Percentiles rank a stretch among this genome's conserved stretches.
Evolutionary conservation across 2,797 vertebrate genomes (phyloP).

Genomic region (Phrynocephalus guinanensis): DNA sequence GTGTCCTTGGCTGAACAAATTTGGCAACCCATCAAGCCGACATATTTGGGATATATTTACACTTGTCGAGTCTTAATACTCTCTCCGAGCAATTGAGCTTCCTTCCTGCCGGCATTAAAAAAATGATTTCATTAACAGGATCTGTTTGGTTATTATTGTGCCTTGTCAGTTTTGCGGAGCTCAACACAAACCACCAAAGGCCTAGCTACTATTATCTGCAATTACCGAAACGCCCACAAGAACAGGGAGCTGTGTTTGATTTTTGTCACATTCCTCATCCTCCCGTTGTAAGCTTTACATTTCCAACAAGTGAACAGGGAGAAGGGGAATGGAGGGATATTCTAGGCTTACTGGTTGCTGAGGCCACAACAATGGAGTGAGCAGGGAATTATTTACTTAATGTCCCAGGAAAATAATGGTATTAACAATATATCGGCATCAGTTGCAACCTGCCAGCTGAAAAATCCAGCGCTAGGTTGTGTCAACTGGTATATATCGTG

Average conservation of each 20-base stretch:
- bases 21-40: slow-evolving; percentile 62
- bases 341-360: not conserved
- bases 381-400: not conserved
- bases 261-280: not conserved
- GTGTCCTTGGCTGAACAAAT: slow-evolving; percentile 55
- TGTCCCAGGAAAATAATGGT: not conserved
- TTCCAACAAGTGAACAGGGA: not conserved
- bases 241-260: not conserved
- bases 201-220: slow-evolving; percentile 5
- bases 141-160: slow-evolving; percentile 61
- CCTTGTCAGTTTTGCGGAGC: slow-evolving; percentile 42
- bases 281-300: not conserved
- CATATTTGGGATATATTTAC: slow-evolving; percentile 69
- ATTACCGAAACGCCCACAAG: not conserved
- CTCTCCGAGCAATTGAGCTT: slow-evolving; percentile 65
- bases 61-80: slow-evolving; percentile 61
- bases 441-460: no score
- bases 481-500: no score
- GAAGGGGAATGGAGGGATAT: no score
- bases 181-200: slow-evolving; percentile 46
- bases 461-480: no score
- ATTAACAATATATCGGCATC: not conserved
- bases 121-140: slow-evolving; percentile 64
- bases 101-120: slow-evolving; percentile 56
- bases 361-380: not conserved